Evolutionary conservation across 2,797 vertebrate genomes (phyloP), one percentile per base, ranked within the genome.

Genomic region (Neopelma chrysocephalum): DNA sequence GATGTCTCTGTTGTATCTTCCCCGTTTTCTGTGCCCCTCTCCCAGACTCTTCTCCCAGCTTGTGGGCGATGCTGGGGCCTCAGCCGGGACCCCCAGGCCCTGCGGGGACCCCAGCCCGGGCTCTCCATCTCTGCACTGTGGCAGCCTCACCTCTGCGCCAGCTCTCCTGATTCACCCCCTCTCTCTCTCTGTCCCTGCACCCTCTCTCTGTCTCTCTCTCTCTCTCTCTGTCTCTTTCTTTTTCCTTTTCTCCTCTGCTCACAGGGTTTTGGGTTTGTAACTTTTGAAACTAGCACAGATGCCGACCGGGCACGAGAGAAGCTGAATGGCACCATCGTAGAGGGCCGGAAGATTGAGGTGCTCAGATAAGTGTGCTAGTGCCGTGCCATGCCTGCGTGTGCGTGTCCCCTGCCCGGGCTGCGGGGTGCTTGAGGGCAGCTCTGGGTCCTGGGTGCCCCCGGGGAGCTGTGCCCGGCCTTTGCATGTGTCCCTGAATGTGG

Each of bases 251-350:
- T 97, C 97, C 98, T 97, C 98, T 96, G 96, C 97, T 97, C 97
- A 95, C 98, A 99, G 99, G 99, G 99, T 97, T 99, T 99, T 98
- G 99, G 99, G 98, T 99, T 99, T 98, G 99, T 99, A 98, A 99
- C 99, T 98, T 99, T 99, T 98, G 99, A 99, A 98, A 99, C 99
- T 97, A 99, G 99, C 98, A 98, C 98, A 98, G 99, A 99, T 96
- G 99, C 99, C 82, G 99, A 99, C 98, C 99, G 98, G 97, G 99
- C 99, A 95, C 98, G 99, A 98, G 99, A 99, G 98, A 99, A 99
- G 99, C 98, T 99, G 98, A 99, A 99, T 94, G 99, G 99, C 98
- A 99, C 99, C 98, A 99, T 99, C 98, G 99, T 99, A 98, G 99
- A 99, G 98, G 99, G 99, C 98, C 99, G 99, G 98, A 99, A 99